Percentiles rank a stretch among this genome's conserved stretches.
These are phyloP conservation scores for Tachysurus fulvidraco DNA, from an alignment of 2,113 vertebrate species.

Conservation along the genomic window DNA sequence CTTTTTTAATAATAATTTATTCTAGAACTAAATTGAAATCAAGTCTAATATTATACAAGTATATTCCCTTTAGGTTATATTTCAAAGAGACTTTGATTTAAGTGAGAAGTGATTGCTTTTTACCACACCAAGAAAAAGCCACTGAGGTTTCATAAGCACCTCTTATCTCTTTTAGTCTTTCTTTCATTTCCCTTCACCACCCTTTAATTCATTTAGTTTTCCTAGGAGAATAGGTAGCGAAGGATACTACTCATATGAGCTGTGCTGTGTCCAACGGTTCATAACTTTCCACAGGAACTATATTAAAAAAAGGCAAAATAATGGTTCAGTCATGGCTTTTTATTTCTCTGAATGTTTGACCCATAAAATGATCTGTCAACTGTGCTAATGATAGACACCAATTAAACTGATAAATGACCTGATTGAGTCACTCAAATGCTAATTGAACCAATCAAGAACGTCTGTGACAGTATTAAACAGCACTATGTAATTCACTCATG, in stretches of 20 bases:
- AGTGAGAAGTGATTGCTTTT: neutral
- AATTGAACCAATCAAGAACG: no score
- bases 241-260: slow-evolving; percentile 63
- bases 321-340: slow-evolving; percentile 50
- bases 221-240: slow-evolving; percentile 61
- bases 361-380: slow-evolving; percentile 3
- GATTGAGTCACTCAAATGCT: neutral
- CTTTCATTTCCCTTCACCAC: slow-evolving; percentile 43
- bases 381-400: neutral
- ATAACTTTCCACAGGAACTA: slow-evolving; percentile 70
- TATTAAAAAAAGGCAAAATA: slow-evolving; percentile 68
- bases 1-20: neutral
- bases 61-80: neutral
- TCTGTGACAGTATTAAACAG: no score
- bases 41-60: neutral
- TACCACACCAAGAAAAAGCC: neutral
- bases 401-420: neutral
- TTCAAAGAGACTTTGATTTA: slow-evolving; percentile 1
- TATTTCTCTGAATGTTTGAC: neutral
- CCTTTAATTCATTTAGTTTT: slow-evolving; percentile 68
- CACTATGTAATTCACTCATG: no score
- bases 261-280: slow-evolving; percentile 68
- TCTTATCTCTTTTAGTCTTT: slow-evolving; percentile 47
- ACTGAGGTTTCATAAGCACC: slow-evolving; percentile 62
- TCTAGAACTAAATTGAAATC: neutral